Evolutionary conservation across 2,888 invertebrate species (phyloP), one percentile per base, ranked within the genome.

Genomic region (Sesia apiformis): DNA sequence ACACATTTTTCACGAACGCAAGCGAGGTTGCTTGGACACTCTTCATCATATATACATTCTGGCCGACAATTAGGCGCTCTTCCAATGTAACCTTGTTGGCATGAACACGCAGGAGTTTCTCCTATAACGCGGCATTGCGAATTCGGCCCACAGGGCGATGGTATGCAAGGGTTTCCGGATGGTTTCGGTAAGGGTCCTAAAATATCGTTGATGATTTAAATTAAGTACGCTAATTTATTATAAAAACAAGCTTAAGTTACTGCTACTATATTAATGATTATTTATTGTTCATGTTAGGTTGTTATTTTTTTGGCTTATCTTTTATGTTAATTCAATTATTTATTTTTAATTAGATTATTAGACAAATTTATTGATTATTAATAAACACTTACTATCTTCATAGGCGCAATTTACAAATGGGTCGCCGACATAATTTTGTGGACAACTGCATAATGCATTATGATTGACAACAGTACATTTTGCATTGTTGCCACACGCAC

Each of bases 11-110:
- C 94, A 66, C 94, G 93, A 61, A 94, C 92, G 77, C 97, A 97
- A 54, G 96, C 96, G 64, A 94, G 85, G 77, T 96, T 94, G 69
- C 94, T 94, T 7, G 95, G 91, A 75, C 97, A 97, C 84, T 96
- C 96, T 63, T 94, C 94, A 67, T 95, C 95, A 65, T 94, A 94
- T 50, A 94, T 92, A 82, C 96, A 96, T 90, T 96, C 95, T 39
- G 96, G 96, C 52, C 96, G 92, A 74, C 96, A 97, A 77, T 95
- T 95, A 46, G 96, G 96, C 50, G 97, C 92, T 69, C 95, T 91
- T 52, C 97, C 97, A 56, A 95, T 91, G 75, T 94, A 96, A 71
- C 94, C 93, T 52, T 92, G 90, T 66, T 93, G 84, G 76, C 96
- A 96, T 57, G 95, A 95, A 75, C 96, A 96, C 50, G 94, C 94